Evolutionary conservation across 2,888 invertebrate species (phyloP).

Genomic region (Automeris io): DNA sequence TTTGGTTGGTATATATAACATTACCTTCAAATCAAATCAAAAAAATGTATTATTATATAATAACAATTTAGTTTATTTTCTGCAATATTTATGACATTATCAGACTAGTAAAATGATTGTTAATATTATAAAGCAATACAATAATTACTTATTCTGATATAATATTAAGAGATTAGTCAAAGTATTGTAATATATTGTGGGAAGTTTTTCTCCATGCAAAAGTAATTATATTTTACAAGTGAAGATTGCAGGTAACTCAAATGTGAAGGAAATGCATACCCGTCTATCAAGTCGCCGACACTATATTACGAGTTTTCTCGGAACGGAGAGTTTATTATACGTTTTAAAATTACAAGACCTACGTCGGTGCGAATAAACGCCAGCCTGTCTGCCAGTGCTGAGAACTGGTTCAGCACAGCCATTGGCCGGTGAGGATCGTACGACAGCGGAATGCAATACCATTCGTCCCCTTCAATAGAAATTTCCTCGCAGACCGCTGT

Average conservation of each 20-base stretch:
- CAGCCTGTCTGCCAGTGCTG: slow-evolving; percentile 37
- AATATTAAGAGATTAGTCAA: too few relatives aligned
- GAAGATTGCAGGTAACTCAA: not conserved
- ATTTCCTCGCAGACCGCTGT: slow-evolving; percentile 39
- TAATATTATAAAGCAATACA: too few relatives aligned
- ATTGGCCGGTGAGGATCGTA: slow-evolving; percentile 30
- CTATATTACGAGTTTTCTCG: slow-evolving; percentile 17
- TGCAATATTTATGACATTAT: too few relatives aligned
- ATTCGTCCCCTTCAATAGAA: slow-evolving; percentile 46
- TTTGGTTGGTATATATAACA: too few relatives aligned
- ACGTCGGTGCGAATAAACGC: slow-evolving; percentile 23
- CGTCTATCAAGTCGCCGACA: not conserved
- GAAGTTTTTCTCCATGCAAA: not conserved
- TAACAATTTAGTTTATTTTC: too few relatives aligned
- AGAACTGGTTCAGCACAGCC: slow-evolving; percentile 26
- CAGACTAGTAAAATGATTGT: too few relatives aligned
- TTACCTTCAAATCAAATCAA: too few relatives aligned
- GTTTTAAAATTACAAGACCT: slow-evolving; percentile 16
- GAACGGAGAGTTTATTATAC: slow-evolving; percentile 20
- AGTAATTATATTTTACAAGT: not conserved
- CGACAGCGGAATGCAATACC: slow-evolving; percentile 28
- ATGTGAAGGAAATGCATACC: not conserved
- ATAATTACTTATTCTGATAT: too few relatives aligned
- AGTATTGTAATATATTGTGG: too few relatives aligned
- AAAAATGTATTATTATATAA: too few relatives aligned